A percentile compares a stretch with the other conserved stretches of the same genome.
These are phyloP conservation scores for Bergia puertoricense DNA, from an alignment of 92 coral and sea anemone genomes.

Conservation along the genomic window DNA sequence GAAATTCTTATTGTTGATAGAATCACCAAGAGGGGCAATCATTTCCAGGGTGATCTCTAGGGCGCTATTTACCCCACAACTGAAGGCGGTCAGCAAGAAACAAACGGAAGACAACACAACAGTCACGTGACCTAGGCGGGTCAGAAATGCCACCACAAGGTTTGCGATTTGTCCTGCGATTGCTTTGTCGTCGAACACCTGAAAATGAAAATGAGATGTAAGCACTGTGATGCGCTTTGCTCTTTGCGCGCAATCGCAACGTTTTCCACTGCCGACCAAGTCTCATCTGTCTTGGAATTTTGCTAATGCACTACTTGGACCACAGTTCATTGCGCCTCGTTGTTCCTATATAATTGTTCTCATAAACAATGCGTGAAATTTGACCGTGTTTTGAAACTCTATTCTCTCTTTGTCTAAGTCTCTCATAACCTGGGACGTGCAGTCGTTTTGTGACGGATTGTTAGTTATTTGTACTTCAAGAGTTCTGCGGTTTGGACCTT, in stretches of 20 bases:
- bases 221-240: neutral
- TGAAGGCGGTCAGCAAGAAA: conserved; percentile 69
- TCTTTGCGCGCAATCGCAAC: neutral
- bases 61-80: conserved; percentile 72
- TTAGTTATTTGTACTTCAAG: too few relatives aligned
- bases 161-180: neutral
- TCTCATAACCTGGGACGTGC: too few relatives aligned
- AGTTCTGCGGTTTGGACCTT: too few relatives aligned
- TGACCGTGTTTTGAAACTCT: too few relatives aligned
- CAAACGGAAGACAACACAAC: conserved; percentile 53
- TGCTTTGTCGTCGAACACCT: conserved; percentile 11
- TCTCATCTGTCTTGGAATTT: too few relatives aligned
- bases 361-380: too few relatives aligned
- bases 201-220: neutral
- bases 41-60: conserved; percentile 69
- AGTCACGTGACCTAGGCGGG: conserved; percentile 56
- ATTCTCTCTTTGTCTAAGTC: too few relatives aligned
- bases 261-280: neutral
- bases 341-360: too few relatives aligned
- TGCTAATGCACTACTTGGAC: too few relatives aligned
- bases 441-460: too few relatives aligned
- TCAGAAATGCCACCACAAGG: conserved; percentile 38
- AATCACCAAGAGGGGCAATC: conserved; percentile 62
- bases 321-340: too few relatives aligned
- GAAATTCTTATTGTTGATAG: conserved; percentile 39